phyloP scores from a whole-genome alignment of 1,140 invertebrate species.

The Chrysomallon squamiferum region DNA sequence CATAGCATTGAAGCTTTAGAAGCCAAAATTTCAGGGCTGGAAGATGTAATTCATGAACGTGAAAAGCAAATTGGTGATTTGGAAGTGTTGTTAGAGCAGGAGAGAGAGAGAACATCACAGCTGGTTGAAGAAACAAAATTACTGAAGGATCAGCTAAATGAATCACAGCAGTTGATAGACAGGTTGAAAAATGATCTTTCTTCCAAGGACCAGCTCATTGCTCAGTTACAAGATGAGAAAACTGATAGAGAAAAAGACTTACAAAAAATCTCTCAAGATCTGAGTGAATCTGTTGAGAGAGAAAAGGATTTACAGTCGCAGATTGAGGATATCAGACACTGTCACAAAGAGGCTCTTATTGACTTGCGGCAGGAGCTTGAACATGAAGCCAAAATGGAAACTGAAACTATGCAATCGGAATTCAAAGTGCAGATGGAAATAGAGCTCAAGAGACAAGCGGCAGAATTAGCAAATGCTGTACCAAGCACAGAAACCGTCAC shows the following conservation, averaged over 20 bases:
- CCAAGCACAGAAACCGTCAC: not conserved
- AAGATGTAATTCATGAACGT: conserved; percentile 1
- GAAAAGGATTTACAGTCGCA: conserved; percentile 15
- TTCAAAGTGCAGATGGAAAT: conserved; percentile 45
- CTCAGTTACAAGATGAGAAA: conserved; percentile 18
- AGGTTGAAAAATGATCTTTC: conserved; percentile 26
- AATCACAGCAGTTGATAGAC: conserved; percentile 16
- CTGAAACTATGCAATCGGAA: conserved; percentile 46
- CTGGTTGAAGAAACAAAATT: conserved; percentile 17
- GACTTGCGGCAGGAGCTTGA: conserved; percentile 34
- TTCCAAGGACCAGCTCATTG: conserved; percentile 14
- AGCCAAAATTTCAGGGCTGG: conserved; percentile 11
- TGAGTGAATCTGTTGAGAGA: not conserved
- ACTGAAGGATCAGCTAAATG: conserved; percentile 8
- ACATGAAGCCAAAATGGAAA: conserved; percentile 39
- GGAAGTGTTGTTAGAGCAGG: conserved; percentile 15
- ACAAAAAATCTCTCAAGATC: not conserved
- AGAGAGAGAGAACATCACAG: conserved; percentile 10
- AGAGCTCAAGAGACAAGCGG: conserved; percentile 42
- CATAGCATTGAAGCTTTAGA: not conserved
- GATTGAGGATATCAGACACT: conserved; percentile 27
- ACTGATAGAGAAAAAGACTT: conserved; percentile 17
- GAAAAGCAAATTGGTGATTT: not conserved
- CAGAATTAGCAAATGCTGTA: conserved; percentile 17
- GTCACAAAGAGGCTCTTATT: conserved; percentile 29